Evolutionary conservation across 2,113 vertebrate species (phyloP).

Genomic region (Phainopepla nitens): DNA sequence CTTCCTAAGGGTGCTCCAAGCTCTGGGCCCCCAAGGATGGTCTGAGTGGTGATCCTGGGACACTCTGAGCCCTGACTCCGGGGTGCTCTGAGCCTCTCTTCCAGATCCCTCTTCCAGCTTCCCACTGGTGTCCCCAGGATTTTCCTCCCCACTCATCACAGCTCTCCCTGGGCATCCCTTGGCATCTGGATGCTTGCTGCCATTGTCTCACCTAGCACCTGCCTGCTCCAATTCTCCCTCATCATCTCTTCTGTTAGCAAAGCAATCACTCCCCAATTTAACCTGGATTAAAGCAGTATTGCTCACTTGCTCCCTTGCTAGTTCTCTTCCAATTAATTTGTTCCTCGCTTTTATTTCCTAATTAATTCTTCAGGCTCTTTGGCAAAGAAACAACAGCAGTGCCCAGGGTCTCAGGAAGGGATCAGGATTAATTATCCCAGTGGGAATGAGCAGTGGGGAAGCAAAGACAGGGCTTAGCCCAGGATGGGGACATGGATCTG

Average conservation of each 20-base stretch:
- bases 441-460: neutral
- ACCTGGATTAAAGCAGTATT: neutral
- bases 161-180: neutral
- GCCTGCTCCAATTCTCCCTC: neutral
- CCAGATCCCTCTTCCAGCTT: neutral
- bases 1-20: neutral
- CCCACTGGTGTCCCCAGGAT: neutral
- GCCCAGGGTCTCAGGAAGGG: neutral
- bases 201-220: neutral
- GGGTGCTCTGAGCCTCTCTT: neutral
- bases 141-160: neutral
- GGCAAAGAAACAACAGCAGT: neutral
- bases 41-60: neutral
- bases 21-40: neutral
- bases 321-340: constrained; percentile 11
- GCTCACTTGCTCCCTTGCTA: neutral
- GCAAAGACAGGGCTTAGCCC: neutral
- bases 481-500: neutral
- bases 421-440: neutral
- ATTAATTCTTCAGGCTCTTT: constrained; percentile 23
- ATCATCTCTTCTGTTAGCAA: neutral
- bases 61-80: neutral
- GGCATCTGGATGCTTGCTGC: neutral
- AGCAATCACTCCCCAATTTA: neutral
- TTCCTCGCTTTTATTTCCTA: neutral